Evolutionary conservation across 2,113 vertebrate species (phyloP), one percentile per base, ranked within the genome.

Genomic region (Agelaius tricolor): DNA sequence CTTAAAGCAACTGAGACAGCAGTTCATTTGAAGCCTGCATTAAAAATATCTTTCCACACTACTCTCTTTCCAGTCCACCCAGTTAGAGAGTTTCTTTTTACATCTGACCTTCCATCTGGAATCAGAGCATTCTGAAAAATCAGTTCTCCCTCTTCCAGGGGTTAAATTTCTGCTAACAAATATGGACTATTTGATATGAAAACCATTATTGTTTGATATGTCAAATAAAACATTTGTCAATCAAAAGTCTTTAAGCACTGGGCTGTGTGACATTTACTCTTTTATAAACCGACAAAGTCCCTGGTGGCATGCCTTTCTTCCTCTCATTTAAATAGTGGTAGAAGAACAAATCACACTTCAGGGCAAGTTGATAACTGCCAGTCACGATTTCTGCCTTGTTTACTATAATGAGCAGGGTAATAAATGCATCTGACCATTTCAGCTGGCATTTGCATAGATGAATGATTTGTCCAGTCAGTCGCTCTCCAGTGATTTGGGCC

Each of bases 361-460:
- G 98, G 98, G 98, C 97, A 98, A 98, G 97, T 98, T 98, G 98
- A 98, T 98, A 98, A 98, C 98, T 98, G 98, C 98, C 98, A 98
- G 98, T 98, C 98, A 98, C 97, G 98, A 98, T 97, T 98, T 97
- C 96, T 98, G 97, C 98, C 97, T 98, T 98, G 98, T 98, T 98
- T 98, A 97, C 98, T 98, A 98, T 99, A 98, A 99, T 98, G 98
- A 98, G 98, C 98, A 98, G 97, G 97, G 98, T 98, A 98, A 99
- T 98, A 98, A 98, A 99, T 99, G 98, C 98, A 98, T 97, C 97
- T 98, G 98, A 98, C 98, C 98, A 98, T 98, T 98, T 98, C 98
- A 97, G 98, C 98, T 99, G 98, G 98, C 98, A 99, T 99, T 99
- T 99, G 98, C 98, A 98, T 98, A 98, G 98, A 98, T 99, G 98